Evolutionary conservation across 2,888 invertebrate genomes (phyloP), one percentile per base, ranked within the genome.

Genomic region (Catocala sponsa): DNA sequence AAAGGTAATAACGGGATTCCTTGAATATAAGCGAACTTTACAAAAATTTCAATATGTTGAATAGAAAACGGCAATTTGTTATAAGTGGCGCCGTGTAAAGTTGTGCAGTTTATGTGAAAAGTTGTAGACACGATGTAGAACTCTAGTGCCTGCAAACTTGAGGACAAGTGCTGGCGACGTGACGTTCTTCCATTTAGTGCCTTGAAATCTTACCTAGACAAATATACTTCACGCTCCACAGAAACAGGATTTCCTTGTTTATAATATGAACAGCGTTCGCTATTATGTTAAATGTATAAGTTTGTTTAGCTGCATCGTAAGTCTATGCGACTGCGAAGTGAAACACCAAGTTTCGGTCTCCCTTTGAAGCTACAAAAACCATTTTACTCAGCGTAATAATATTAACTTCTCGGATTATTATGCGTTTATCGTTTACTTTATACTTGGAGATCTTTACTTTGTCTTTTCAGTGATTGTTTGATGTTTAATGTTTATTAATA

Each of bases 71-170:
- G 86, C 87, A 87, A 89, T 90, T 86, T 85, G 85, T 87, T 88
- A 86, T 87, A 84, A 86, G 83, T 83, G 85, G 80, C 79, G 81
- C 79, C 85, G 84, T 85, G 86, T 85, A 84, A 91, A 91, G 88
- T 92, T 89, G 84, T 79, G 79, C 85, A 89, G 88, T 91, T 93
- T 91, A 92, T 91, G 92, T 88, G 91, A 87, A 91, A 92, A 93
- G 88, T 92, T 93, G 86, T 72, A 81, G 89, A 88, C 87, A 85
- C 82, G 84, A 83, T 79, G 86, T 80, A 83, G 83, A 84, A 80
- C 78, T 83, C 80, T 76, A 80, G 80, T 75, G 80, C 84, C 80
- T 82, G 82, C 78, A 80, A 90, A 90, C 86, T 91, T 83, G 83
- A 81, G 80, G 88, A 91, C 90, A 89, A 91, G 91, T 91, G 91